Percentiles rank a stretch among this genome's conserved stretches.
Conservation (phyloP, 2,113 vertebrate species). For the Panthera leo region DNA sequence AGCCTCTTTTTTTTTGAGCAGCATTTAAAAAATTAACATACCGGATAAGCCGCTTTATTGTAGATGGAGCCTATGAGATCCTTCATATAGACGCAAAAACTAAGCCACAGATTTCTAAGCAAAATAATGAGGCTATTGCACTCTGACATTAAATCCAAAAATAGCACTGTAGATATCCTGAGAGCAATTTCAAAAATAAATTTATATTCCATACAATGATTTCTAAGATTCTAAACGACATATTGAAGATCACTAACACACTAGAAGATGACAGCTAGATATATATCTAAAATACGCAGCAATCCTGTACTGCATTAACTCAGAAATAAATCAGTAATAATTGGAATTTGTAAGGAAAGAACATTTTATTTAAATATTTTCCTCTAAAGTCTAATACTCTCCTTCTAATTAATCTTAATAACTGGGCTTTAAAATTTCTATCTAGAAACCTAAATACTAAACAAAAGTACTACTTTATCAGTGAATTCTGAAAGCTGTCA, state of each 20-base stretch:
- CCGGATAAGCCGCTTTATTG: slow-evolving; percentile 62
- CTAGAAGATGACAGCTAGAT: background rate
- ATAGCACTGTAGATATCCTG: slow-evolving; percentile 25
- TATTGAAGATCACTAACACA: background rate
- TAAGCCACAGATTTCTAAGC: slow-evolving; percentile 57
- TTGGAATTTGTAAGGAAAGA: background rate
- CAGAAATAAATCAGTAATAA: slow-evolving; percentile 56
- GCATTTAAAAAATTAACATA: slow-evolving; percentile 73
- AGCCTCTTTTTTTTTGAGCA: slow-evolving; percentile 50
- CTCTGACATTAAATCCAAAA: slow-evolving; percentile 51
- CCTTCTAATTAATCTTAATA: slow-evolving; percentile 48
- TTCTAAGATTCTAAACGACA: slow-evolving; percentile 52
- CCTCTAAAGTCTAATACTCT: background rate
- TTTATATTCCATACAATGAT: slow-evolving; percentile 49
- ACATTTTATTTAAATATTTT: slow-evolving; percentile 49
- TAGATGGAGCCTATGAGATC: slow-evolving; percentile 54
- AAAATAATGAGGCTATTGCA: slow-evolving; percentile 59
- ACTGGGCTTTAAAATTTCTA: slow-evolving; percentile 43
- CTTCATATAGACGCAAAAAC: slow-evolving; percentile 49
- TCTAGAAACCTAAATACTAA: slow-evolving; percentile 37
- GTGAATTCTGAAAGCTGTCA: background rate
- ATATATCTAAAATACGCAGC: background rate
- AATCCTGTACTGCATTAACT: slow-evolving; percentile 58
- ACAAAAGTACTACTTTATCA: background rate
- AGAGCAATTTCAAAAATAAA: slow-evolving; percentile 57